A percentile compares a stretch with the other conserved stretches of the same genome.
phyloP scores from a whole-genome alignment of 2,888 invertebrate genomes.

The Cordylochernes scorpioides region DNA sequence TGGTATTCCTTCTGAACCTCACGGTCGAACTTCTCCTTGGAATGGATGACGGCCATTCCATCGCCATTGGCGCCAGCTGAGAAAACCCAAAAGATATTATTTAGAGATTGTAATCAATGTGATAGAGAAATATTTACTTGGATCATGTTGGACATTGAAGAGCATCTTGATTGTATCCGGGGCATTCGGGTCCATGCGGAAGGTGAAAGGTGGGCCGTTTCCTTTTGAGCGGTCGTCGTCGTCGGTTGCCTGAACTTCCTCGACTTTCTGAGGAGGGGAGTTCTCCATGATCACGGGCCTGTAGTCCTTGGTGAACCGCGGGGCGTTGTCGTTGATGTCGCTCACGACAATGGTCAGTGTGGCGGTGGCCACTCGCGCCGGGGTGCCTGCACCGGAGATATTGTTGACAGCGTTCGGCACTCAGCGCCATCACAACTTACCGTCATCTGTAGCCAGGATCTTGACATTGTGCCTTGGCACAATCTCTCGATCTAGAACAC shows the following conservation, averaged over 20 bases:
- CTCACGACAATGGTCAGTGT: slow-evolving; percentile 16
- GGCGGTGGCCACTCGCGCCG: slow-evolving; percentile 15
- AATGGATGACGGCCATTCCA: slow-evolving; percentile 32
- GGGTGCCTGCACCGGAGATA: slow-evolving; percentile 12
- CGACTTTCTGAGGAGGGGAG: slow-evolving; percentile 15
- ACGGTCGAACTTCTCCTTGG: slow-evolving; percentile 51
- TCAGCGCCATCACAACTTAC: too few relatives aligned
- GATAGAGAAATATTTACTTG: slow-evolving; percentile 16
- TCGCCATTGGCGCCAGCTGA: slow-evolving; percentile 27
- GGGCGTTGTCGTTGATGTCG: slow-evolving; percentile 18
- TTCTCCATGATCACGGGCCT: slow-evolving; percentile 21
- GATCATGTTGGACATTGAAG: slow-evolving; percentile 22
- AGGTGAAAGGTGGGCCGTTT: slow-evolving; percentile 62
- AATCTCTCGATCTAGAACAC: slow-evolving; percentile 21
- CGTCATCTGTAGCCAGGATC: slow-evolving; percentile 22
- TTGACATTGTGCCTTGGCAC: slow-evolving; percentile 19
- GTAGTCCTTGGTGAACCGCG: slow-evolving; percentile 14
- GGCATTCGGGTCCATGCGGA: slow-evolving; percentile 36
- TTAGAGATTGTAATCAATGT: background rate
- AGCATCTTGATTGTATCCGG: slow-evolving; percentile 38
- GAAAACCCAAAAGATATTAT: too few relatives aligned
- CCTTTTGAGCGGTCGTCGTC: slow-evolving; percentile 11
- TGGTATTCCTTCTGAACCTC: slow-evolving; percentile 60
- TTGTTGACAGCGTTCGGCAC: background rate
- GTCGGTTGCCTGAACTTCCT: slow-evolving; percentile 14